These are phyloP conservation scores for Acanthiza pusilla DNA, from an alignment of 2,797 vertebrate genomes.

Conservation along the genomic window DNA sequence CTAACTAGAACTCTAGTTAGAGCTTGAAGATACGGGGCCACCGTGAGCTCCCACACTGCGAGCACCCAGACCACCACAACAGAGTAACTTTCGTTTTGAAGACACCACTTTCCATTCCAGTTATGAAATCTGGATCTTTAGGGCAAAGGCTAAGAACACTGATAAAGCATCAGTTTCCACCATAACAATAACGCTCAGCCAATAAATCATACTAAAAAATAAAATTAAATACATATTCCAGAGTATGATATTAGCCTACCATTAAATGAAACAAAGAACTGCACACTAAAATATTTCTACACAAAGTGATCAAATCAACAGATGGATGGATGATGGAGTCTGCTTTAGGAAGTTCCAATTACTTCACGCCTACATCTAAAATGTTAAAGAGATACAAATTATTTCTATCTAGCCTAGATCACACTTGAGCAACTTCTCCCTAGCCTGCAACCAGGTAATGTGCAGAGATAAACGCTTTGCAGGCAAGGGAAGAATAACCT, in stretches of 20 bases:
- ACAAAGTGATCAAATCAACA: neutral
- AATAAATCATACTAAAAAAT: neutral
- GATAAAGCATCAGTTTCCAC: neutral
- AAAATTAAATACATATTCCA: neutral
- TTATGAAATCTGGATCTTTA: neutral
- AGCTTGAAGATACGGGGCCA: neutral
- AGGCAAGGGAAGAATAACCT: neutral
- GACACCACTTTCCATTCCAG: neutral
- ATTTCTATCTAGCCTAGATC: neutral
- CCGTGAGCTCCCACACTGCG: neutral
- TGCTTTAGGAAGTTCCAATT: neutral
- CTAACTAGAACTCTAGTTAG: constrained; percentile 57
- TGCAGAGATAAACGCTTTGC: neutral
- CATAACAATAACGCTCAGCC: neutral
- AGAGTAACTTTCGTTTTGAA: neutral
- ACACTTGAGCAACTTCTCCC: neutral
- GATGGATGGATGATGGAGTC: neutral
- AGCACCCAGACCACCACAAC: constrained; percentile 18
- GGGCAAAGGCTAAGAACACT: neutral
- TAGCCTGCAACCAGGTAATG: neutral
- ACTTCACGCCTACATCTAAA: neutral
- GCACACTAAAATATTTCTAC: neutral
- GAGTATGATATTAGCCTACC: neutral
- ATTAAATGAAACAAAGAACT: neutral
- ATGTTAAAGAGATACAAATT: neutral